Conservation (phyloP, 1,140 invertebrate genomes). For the Scylla paramamosain region DNA sequence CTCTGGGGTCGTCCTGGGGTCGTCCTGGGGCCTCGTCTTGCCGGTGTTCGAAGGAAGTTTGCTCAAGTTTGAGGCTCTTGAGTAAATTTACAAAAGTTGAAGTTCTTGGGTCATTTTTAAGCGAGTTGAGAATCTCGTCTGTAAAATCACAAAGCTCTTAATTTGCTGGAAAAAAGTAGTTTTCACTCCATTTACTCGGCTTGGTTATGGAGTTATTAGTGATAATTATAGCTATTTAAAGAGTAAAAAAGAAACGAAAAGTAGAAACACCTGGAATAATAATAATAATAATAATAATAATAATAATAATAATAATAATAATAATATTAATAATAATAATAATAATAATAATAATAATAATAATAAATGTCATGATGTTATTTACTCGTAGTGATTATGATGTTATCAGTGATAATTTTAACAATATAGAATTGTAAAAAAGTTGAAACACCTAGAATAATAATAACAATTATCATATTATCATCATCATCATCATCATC, state of each 20-base stretch:
- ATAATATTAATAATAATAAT: not conserved
- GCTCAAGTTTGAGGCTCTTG: not conserved
- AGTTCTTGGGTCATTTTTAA: conserved; percentile 23
- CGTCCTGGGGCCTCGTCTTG: not conserved
- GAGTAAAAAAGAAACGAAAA: too few species aligned
- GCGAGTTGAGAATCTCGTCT: not conserved
- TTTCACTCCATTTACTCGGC: not conserved
- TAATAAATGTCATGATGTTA: not conserved
- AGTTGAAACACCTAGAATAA: too few species aligned
- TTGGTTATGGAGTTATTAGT: too few species aligned
- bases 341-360: not conserved
- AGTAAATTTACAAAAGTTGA: conserved; percentile 16
- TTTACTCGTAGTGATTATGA: too few species aligned
- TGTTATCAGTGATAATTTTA: too few species aligned
- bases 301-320: not conserved
- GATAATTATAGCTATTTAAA: too few species aligned
- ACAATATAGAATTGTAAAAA: too few species aligned
- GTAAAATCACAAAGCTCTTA: conserved; percentile 23
- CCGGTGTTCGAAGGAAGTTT: conserved; percentile 1
- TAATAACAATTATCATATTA: too few species aligned
- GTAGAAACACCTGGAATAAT: not conserved
- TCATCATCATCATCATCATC: too few species aligned
- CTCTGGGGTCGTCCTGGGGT: not conserved
- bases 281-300: not conserved
- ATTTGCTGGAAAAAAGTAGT: not conserved